Base-by-base conservation (phyloP, 2,888 invertebrate genomes). In the Sclerodermus sp. region DNA sequence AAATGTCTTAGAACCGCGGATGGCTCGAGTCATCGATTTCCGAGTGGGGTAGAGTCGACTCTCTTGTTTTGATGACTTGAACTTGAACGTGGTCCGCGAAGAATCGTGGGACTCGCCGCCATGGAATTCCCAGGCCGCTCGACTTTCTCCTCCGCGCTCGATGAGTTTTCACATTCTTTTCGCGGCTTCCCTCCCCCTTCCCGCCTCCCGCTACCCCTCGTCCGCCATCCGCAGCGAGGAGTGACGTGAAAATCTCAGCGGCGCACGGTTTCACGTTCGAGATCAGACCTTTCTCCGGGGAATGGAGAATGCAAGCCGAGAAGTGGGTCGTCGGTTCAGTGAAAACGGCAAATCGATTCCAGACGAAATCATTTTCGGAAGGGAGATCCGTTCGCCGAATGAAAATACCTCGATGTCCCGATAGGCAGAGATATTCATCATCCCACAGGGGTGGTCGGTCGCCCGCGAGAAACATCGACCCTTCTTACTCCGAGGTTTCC, bases 251-350 rank as follows among this genome's bases (percentile, higher is more conserved):
- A 23, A 29, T 41, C 29, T 41, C 16, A 3, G 8, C 12, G 8
- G 32, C 15, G 32, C 30, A 13, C 52, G 55, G 58, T 62, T 62
- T 62, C 62, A 60, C 62, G 62, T 62, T 62, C 60, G 60, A 62
- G 62, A 62, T 62, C 55, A 62, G 40, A 41, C 63, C 62, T 62
- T 62, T 62, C 62, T 58, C 62, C 42, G 45, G 17, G 16, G 43
- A 1, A 47, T 17, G 42, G 23, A 38, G 34, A 9, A 14, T 13
- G 16, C 30, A 29, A 23, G n/a, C n/a, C 23, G 39, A 49, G 51
- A 63, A 64, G 55, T 63, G 54, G 64, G 61, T 61, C 64, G 61
- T 61, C 64, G 57, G 55, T 48, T 54, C 55, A 63, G 57, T 61
- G 64, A 63, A 63, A 63, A 63, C 58, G 55, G 52, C 45, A 47